Evolutionary conservation across 2,888 invertebrate genomes (phyloP).

Genomic region (Cacoxenus indagator): DNA sequence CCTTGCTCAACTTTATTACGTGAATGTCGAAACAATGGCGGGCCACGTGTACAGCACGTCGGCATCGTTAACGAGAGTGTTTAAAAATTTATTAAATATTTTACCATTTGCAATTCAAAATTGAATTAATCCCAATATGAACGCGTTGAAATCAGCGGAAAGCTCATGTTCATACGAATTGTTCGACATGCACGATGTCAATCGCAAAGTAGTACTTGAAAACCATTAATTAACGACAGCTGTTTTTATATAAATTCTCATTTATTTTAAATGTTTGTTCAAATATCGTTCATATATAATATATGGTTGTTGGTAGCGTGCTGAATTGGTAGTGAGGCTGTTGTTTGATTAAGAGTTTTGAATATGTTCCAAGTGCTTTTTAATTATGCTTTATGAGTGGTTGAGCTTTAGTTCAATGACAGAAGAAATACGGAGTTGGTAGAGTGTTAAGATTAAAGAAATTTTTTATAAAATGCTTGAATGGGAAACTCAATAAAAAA

Average conservation of each 20-base stretch:
- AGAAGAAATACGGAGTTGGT: too few species aligned
- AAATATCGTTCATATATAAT: not conserved
- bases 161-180: not conserved
- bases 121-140: not conserved
- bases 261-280: not conserved
- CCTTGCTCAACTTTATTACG: not conserved
- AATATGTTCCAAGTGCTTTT: too few species aligned
- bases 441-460: too few species aligned
- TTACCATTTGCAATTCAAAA: not conserved
- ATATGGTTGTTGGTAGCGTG: too few species aligned
- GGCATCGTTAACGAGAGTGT: not conserved
- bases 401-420: too few species aligned
- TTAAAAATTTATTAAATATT: constrained; percentile 5
- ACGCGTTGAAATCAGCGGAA: not conserved
- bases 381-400: too few species aligned
- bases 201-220: not conserved
- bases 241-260: not conserved
- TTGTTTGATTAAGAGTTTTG: too few species aligned
- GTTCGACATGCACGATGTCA: not conserved
- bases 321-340: too few species aligned
- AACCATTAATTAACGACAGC: not conserved
- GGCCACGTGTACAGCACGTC: not conserved
- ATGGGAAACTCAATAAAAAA: too few species aligned
- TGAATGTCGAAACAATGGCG: not conserved
- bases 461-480: too few species aligned